Conservation (phyloP, 2,113 vertebrate species). For the Ahaetulla prasina region DNA sequence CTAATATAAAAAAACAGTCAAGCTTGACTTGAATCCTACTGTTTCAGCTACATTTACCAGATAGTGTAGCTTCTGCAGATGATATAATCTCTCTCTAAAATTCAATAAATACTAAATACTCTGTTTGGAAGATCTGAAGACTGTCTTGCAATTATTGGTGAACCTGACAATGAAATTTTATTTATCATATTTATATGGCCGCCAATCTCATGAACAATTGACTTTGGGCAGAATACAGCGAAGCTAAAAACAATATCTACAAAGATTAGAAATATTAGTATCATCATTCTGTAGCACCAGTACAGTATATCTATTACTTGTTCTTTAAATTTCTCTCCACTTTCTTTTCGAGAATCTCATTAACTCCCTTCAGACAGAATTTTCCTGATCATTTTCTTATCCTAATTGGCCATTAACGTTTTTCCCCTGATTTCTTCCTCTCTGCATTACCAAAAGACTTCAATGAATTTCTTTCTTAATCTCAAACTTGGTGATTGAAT, state of each 20-base stretch:
- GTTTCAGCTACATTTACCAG: not conserved
- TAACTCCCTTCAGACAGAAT: not conserved
- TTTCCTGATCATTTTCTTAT: not conserved
- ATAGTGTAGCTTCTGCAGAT: not conserved
- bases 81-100: not conserved
- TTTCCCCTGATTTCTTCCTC: not conserved
- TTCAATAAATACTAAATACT: no score
- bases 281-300: no score
- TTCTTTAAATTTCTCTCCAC: not conserved
- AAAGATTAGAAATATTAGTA: no score
- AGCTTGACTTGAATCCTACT: not conserved
- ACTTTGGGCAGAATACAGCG: no score
- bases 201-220: no score
- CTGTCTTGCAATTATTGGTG: not conserved
- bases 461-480: not conserved
- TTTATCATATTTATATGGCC: no score
- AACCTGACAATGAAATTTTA: not conserved
- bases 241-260: no score
- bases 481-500: not conserved
- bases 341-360: not conserved
- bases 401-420: not conserved
- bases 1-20: not conserved
- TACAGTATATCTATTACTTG: no score
- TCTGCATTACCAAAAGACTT: not conserved
- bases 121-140: not conserved